These are phyloP conservation scores for Drosophila peninsularis DNA, from an alignment of 2,888 invertebrate genomes.

Conservation along the genomic window DNA sequence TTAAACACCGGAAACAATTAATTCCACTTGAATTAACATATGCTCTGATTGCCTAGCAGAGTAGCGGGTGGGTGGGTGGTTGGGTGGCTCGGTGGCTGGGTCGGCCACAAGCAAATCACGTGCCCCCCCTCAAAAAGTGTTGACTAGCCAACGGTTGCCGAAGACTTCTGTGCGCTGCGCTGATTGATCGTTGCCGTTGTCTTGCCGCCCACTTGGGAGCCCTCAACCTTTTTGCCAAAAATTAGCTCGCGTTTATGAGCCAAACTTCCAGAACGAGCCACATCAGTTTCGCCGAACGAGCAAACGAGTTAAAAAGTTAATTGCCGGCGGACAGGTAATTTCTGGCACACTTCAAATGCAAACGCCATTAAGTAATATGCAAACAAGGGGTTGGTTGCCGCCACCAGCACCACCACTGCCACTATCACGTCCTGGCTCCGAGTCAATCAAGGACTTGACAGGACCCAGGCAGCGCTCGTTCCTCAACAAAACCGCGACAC, in stretches of 20 bases:
- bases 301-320: constrained; percentile 77
- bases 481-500: constrained; percentile 57
- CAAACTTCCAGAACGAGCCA: constrained; percentile 50
- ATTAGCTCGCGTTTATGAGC: constrained; percentile 62
- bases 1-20: constrained; percentile 84
- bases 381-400: constrained; percentile 73
- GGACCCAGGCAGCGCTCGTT: constrained; percentile 26
- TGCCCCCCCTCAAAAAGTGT: constrained; percentile 60
- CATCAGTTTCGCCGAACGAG: constrained; percentile 42
- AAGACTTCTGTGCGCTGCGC: constrained; percentile 16
- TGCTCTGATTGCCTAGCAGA: constrained; percentile 64
- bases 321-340: constrained; percentile 80
- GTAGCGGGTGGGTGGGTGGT: constrained; percentile 1
- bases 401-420: background rate
- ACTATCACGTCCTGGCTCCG: constrained; percentile 17
- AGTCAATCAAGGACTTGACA: constrained; percentile 75
- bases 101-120: constrained; percentile 53
- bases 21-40: constrained; percentile 84
- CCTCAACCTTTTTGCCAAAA: constrained; percentile 40
- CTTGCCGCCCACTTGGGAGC: constrained; percentile 11
- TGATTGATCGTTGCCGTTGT: constrained; percentile 66
- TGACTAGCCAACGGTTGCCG: constrained; percentile 53
- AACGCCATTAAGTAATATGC: constrained; percentile 79
- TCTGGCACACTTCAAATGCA: constrained; percentile 77
- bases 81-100: background rate